Evolutionary conservation across 1,140 invertebrate genomes (phyloP), one percentile per base, ranked within the genome.

Genomic region (Eriosoma lanigerum): DNA sequence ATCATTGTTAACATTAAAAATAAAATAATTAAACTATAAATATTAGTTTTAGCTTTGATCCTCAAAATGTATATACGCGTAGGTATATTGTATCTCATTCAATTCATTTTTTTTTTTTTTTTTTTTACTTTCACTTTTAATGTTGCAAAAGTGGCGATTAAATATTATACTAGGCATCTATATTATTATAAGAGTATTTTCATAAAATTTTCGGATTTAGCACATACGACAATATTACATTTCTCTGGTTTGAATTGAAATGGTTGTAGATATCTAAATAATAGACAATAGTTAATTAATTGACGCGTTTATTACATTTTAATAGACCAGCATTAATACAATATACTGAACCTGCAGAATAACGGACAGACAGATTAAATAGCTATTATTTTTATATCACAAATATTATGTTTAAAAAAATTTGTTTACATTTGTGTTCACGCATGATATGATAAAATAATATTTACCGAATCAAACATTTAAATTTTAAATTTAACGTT

Each of bases 71-170:
- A 38, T 38, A 38, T 38, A 38, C 32, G 32, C 8, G 8, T 38
- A 38, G 3, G 8, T 38, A 38, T 38, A 38, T 38, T 52, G 26
- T 70, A 50, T 48, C 50, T 52, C 17, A 50, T 52, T 44, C 15
- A 48, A 68, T 68, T 15, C n/a, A n/a, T n/a, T n/a, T n/a, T n/a
- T n/a, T n/a, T n/a, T n/a, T n/a, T n/a, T n/a, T n/a, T 3, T 21
- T 50, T 50, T n/a, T 4, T 19, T 21, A 52, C 68, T 72, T 72
- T 72, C 68, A 72, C 68, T 72, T 72, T 12, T 72, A 1, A 17
- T 29, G 29, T 72, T 52, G 48, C 48, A 32, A 29, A 52, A 52
- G 1, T 24, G 2, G n/a, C n/a, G 46, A 29, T n/a, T 72, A 72
- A 62, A 19, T 32, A 24, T 68, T n/a, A n/a, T n/a, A n/a, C n/a